Percentiles rank a stretch among this genome's conserved stretches.
Evolutionary conservation across 2,113 vertebrate genomes (phyloP).

Genomic region (Leucopternis melanops): DNA sequence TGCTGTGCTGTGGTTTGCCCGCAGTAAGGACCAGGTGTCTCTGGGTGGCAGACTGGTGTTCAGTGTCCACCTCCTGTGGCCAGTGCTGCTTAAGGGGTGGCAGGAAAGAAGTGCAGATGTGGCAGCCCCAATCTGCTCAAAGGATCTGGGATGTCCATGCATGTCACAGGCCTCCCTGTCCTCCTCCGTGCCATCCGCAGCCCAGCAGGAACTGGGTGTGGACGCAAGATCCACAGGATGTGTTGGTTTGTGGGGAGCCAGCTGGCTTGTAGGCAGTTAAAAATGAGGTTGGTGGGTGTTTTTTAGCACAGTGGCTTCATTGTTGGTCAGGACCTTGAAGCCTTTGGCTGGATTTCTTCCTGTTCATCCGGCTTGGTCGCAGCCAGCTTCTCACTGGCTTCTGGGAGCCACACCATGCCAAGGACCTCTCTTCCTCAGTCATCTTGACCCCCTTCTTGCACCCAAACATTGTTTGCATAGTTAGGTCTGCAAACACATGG

Average conservation of each 20-base stretch:
- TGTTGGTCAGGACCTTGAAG: background rate
- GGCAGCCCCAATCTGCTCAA: background rate
- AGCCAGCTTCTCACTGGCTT: background rate
- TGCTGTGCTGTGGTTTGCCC: background rate
- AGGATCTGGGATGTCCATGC: background rate
- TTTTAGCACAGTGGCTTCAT: background rate
- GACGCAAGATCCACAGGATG: background rate
- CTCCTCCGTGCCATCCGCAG: background rate
- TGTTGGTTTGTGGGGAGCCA: constrained; percentile 10
- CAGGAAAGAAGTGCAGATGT: background rate
- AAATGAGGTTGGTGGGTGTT: background rate
- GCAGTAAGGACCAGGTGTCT: background rate
- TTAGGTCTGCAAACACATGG: background rate
- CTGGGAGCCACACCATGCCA: background rate
- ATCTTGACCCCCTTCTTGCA: background rate
- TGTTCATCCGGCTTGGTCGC: background rate
- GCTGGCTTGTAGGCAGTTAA: background rate
- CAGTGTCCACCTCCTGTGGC: background rate
- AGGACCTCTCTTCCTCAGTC: background rate
- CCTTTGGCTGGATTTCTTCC: background rate
- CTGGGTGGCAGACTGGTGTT: background rate
- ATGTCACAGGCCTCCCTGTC: background rate
- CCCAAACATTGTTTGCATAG: background rate
- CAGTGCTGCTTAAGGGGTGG: background rate
- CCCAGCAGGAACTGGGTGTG: background rate